Conservation (phyloP, 1,140 invertebrate species). For the Plectrocnemia conspersa region DNA sequence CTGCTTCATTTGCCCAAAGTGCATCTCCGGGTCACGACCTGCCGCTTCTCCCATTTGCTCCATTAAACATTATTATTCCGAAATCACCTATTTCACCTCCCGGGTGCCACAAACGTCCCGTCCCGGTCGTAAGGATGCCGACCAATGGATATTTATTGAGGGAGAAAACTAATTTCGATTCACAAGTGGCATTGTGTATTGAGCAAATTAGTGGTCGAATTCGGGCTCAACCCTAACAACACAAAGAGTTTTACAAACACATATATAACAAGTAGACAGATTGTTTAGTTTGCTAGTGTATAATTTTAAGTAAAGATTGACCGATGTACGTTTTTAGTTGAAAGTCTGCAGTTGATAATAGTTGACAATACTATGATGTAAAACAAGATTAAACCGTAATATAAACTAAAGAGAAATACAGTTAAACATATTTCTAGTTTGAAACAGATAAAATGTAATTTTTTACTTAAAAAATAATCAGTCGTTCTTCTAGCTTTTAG, state of each 20-base stretch:
- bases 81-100: conserved; percentile 1
- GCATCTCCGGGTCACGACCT: conserved; percentile 8
- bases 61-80: conserved; percentile 22
- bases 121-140: neutral
- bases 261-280: too few species aligned
- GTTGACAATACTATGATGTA: too few species aligned
- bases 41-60: neutral
- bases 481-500: too few species aligned
- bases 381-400: too few species aligned
- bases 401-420: too few species aligned
- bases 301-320: too few species aligned
- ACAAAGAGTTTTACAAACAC: conserved; percentile 18
- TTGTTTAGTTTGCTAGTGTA: too few species aligned
- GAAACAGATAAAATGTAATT: too few species aligned
- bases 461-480: too few species aligned
- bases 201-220: conserved; percentile 16
- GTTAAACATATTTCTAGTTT: too few species aligned
- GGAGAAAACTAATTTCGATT: conserved; percentile 6
- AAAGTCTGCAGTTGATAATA: too few species aligned
- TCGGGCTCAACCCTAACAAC: neutral
- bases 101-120: neutral
- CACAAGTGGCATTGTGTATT: conserved; percentile 2
- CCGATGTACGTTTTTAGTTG: too few species aligned
- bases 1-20: conserved; percentile 2
- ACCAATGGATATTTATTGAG: conserved; percentile 22